Conservation (phyloP, 2,797 vertebrate genomes). For the Varecia variegata region DNA sequence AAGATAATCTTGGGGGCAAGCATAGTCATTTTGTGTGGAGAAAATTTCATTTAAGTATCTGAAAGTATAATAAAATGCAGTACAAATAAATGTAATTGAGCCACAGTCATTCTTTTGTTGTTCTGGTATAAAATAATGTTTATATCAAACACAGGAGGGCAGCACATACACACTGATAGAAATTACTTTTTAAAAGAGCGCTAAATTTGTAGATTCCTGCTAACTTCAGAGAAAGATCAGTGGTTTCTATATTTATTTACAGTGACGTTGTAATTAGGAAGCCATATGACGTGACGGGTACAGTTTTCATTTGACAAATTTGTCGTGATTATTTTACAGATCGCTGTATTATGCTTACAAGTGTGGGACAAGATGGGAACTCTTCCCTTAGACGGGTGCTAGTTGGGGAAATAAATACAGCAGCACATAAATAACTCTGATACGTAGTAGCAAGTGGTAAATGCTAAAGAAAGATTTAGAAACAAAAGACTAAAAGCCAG, state of each 20-base stretch:
- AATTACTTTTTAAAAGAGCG: neutral
- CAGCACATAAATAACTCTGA: neutral
- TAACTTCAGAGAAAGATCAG: neutral
- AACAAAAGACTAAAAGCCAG: neutral
- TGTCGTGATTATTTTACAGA: neutral
- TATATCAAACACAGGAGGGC: conserved; percentile 56
- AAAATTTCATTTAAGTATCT: neutral
- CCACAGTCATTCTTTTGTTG: neutral
- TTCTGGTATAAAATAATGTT: neutral
- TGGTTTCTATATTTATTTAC: neutral
- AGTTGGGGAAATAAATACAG: neutral
- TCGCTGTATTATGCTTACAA: neutral
- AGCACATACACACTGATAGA: conserved; percentile 49
- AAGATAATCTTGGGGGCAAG: neutral
- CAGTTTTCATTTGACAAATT: neutral
- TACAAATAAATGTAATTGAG: neutral
- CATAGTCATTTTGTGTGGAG: neutral
- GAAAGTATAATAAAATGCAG: neutral
- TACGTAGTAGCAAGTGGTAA: neutral
- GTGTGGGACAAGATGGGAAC: neutral
- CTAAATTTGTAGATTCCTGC: neutral
- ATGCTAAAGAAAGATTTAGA: neutral
- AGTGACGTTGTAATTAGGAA: neutral
- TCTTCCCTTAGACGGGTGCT: neutral
- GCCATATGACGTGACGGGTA: neutral